Evolutionary conservation across 2,113 vertebrate genomes (phyloP), one percentile per base, ranked within the genome.

Genomic region (Procapra przewalskii): DNA sequence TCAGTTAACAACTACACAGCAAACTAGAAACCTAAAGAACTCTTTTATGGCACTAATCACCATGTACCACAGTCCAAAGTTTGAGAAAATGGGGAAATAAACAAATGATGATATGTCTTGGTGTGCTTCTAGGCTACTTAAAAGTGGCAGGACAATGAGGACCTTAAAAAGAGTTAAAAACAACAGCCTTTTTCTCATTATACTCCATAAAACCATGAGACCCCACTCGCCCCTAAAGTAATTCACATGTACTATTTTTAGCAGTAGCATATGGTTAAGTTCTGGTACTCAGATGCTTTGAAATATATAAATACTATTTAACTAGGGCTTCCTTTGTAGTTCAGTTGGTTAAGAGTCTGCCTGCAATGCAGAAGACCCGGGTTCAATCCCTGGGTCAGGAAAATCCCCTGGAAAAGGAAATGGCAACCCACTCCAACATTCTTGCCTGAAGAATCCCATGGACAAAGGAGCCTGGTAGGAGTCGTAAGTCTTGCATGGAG

Each of bases 251-350:
- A 87, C 36, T 92, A 94, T 62, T 96, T 95, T 92, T 64, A 92
- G 7, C 97, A 96, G 48, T 43, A 94, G 36, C 59, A 92, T 59
- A 82, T 31, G 25, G 25, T 31, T 94, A 91, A 86, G n/a, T 82
- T 95, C 91, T 75, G 55, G 79, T 80, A 91, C 11, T 67, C 12
- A 40, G 60, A 62, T 77, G 31, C 83, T 91, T 52, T 92, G 6
- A 97, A 94, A 96, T 87, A 97, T 16, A 82, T 23, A 89, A 94
- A 90, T 95, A 87, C 17, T 82, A 14, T 91, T 93, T 54, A 94
- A 21, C 48, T 71, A 75, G 31, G 67, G 67, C 67, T 71, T 40
- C n/a, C n/a, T 71, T 71, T 40, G 67, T 71, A 71, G 67, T 71
- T 71, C 19, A 40, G n/a, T 40, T 71, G 67, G 67, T 40, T 40